A percentile compares a stretch with the other conserved stretches of the same genome.
phyloP scores from a whole-genome alignment of 2,797 vertebrate genomes.

The Falco concolor region DNA sequence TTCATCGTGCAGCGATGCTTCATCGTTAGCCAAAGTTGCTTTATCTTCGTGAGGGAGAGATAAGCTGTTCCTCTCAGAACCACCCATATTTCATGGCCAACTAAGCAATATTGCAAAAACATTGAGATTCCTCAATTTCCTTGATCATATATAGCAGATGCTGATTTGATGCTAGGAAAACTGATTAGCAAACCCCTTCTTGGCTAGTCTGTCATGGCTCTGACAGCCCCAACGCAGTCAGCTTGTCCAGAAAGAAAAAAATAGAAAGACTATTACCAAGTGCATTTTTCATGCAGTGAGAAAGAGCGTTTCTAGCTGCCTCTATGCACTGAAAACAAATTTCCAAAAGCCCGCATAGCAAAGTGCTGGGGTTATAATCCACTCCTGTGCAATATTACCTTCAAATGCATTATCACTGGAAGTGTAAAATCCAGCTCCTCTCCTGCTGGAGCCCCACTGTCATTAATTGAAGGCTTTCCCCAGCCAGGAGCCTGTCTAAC shows the following conservation, averaged over 20 bases:
- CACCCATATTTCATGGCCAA: conserved; percentile 62
- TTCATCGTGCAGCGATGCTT: conserved; percentile 24
- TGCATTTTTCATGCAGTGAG: neutral
- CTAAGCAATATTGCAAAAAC: conserved; percentile 55
- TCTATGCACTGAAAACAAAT: conserved; percentile 9
- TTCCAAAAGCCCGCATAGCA: neutral
- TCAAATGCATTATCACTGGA: neutral
- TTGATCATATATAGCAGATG: neutral
- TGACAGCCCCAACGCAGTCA: neutral
- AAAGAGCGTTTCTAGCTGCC: neutral
- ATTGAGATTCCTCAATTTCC: conserved; percentile 54
- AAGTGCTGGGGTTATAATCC: conserved; percentile 1
- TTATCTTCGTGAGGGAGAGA: conserved; percentile 40
- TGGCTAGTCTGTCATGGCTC: neutral
- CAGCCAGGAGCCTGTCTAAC: neutral
- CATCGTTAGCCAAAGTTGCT: conserved; percentile 53
- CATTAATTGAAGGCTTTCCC: conserved; percentile 28
- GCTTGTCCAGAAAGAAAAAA: conserved; percentile 38
- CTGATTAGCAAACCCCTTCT: conserved; percentile 46
- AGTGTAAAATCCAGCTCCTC: neutral
- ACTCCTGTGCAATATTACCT: neutral
- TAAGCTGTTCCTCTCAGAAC: conserved; percentile 23
- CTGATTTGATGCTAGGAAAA: conserved; percentile 46
- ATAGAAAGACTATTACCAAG: conserved; percentile 22
- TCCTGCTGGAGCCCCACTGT: neutral